Evolutionary conservation across 2,888 invertebrate genomes (phyloP).

Genomic region (Lepeophtheirus nordmannii): DNA sequence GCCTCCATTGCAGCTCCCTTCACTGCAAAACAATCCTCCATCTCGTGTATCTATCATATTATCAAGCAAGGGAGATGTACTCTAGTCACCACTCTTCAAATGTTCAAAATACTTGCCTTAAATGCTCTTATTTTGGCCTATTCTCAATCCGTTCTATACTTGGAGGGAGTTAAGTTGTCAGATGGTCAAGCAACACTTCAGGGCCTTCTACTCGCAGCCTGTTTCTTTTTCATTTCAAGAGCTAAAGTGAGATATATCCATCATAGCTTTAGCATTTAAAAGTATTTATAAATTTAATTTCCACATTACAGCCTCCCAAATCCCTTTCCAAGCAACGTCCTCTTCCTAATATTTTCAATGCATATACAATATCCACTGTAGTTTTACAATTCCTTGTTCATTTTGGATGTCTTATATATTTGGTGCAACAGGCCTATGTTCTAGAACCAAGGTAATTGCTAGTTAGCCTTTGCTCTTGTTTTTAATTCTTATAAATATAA

Average conservation of each 20-base stretch:
- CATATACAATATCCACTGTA: constrained; percentile 90
- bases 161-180: constrained; percentile 93
- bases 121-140: constrained; percentile 96
- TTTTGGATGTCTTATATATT: constrained; percentile 71
- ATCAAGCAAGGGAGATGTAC: constrained; percentile 99
- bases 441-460: constrained; percentile 22
- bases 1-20: constrained; percentile 98
- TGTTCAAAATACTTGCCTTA: constrained; percentile 98
- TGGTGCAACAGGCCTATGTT: constrained; percentile 58
- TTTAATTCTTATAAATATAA: background rate
- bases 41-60: constrained; percentile 87
- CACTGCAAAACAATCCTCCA: constrained; percentile 89
- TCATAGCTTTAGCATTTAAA: background rate
- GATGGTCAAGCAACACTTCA: constrained; percentile 96
- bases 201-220: constrained; percentile 82
- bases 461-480: background rate
- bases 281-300: background rate
- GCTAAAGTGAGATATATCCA: constrained; percentile 46
- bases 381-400: constrained; percentile 85
- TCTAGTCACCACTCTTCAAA: constrained; percentile 93
- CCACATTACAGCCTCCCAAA: constrained; percentile 59
- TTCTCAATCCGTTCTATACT: constrained; percentile 91
- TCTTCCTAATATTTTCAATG: constrained; percentile 92
- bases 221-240: constrained; percentile 92
- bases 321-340: constrained; percentile 83